Base-by-base conservation (phyloP, 2,797 vertebrate genomes). In the Scyliorhinus canicula region DNA sequence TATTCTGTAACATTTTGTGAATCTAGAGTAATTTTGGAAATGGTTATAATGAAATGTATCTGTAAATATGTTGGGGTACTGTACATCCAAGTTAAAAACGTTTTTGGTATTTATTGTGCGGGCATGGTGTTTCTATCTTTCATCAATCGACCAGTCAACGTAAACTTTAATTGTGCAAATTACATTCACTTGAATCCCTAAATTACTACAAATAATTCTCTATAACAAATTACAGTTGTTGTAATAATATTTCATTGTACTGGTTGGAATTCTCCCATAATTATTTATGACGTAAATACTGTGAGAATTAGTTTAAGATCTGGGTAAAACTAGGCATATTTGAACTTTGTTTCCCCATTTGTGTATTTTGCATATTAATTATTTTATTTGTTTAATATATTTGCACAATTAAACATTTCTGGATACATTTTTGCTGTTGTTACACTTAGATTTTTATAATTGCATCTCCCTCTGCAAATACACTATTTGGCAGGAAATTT, bases 101-200 rank as follows among this genome's bases (percentile, higher is more conserved):
- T 65, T 91, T 63, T 40, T 21, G 88, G 26, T 65, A 40, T 91
- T 91, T 63, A 91, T 63, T 24, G 19, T 91, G 57, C 88, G 26
- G 88, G n/a, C 12, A 90, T 91, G 40, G 21, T 24, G 6, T 63
- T 57, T 88, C 52, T 14, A 91, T 63, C n/a, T 91, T 63, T 40
- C 35, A 63, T 14, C 60, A 65, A 91, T 91, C 3, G 88, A 63
- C 88, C 57, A 44, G n/a, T 63, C n/a, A 91, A 91, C 65, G 60
- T 65, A 91, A 82, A 91, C 57, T 65, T 91, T 65, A 91, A 40
- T 63, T 91, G 88, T 91, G 88, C 57, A 91, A 91, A 65, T 91
- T 19, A 40, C 21, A 11, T 44, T 91, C 9, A 91, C 57, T 63
- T 65, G 60, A 65, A 63, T 63, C n/a, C 50, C 47, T 35, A 86